Base-by-base conservation (phyloP, 2,797 vertebrate genomes). In the Muscicapa comitata region DNA sequence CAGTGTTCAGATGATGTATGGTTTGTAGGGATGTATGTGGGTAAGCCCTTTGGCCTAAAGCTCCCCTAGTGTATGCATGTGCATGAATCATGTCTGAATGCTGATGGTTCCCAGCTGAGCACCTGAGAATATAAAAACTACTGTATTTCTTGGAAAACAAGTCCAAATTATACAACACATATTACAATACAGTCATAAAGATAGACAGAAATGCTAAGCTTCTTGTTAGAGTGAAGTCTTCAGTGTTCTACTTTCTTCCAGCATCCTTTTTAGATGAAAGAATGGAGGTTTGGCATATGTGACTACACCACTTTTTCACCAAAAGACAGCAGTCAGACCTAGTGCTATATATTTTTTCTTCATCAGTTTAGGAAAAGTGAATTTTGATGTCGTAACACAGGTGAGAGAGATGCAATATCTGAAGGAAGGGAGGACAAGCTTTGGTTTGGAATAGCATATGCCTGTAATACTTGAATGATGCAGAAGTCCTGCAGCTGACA, bases 131-230 rank as follows among this genome's bases (percentile, higher is more conserved):
- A 73, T 10, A 17, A 66, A 72, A 85, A 45, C 9, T 26, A n/a
- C 54, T 20, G 12, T 17, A 28, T 26, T 50, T 37, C 37, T 70
- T 66, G 55, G 37, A 71, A 79, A 91, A 84, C 5, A 68, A 48
- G 63, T 55, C 17, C 35, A 6, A 6, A 3, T 73, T 55, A 43
- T 47, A 40, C 23, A 89, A n/a, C 4, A 6, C 0, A 0, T 28
- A 15, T 55, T 75, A 15, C n/a, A 65, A 45, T 38, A 37, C 51
- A 62, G 19, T 17, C 63, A 21, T 53, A 54, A 73, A 84, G 65
- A 24, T 3, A 63, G 33, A 13, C 29, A 55, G 19, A 87, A 89
- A 53, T 54, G 24, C 28, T 86, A 26, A 71, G 15, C 40, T 61
- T 83, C 38, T 43, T 68, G 9, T 21, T 61, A 37, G 25, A 80